A percentile compares a stretch with the other conserved stretches of the same genome.
phyloP scores from a whole-genome alignment of 2,113 vertebrate genomes.

The Rattus rattus region DNA sequence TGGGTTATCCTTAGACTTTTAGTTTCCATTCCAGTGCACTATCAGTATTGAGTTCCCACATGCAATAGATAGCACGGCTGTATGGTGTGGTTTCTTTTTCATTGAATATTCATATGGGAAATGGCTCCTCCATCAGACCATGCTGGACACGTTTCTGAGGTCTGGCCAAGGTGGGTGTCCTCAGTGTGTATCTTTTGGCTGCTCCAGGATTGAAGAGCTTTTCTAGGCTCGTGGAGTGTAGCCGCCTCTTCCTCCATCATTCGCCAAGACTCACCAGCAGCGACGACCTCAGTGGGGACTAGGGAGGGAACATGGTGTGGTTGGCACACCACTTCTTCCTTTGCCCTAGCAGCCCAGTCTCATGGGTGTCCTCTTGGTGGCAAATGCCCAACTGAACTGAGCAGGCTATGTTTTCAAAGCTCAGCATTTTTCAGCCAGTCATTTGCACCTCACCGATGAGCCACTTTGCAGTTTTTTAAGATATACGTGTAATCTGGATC shows the following conservation, averaged over 20 bases:
- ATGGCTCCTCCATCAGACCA: constrained; percentile 11
- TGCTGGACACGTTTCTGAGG: background rate
- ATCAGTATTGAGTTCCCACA: background rate
- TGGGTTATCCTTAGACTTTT: background rate
- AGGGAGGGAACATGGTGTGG: fast-evolving
- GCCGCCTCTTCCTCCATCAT: background rate
- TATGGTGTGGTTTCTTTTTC: constrained; percentile 34
- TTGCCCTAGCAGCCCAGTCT: background rate
- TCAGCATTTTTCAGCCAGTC: background rate
- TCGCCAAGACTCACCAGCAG: background rate
- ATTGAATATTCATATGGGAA: constrained; percentile 9
- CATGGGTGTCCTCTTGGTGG: background rate
- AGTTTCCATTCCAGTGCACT: background rate
- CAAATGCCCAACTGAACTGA: background rate
- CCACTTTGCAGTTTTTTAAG: background rate
- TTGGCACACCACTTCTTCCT: fast-evolving
- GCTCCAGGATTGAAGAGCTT: background rate
- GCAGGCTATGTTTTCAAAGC: background rate
- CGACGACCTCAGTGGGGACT: background rate
- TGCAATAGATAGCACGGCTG: constrained; percentile 40
- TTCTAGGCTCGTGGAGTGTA: background rate
- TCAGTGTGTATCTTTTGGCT: background rate
- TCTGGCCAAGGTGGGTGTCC: background rate
- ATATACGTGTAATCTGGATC: background rate
- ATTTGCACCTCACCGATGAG: background rate